Percentiles rank a stretch among this genome's conserved stretches.
These are phyloP conservation scores for Atopsyche davidsoni DNA, from an alignment of 1,140 invertebrate species.

Conservation along the genomic window DNA sequence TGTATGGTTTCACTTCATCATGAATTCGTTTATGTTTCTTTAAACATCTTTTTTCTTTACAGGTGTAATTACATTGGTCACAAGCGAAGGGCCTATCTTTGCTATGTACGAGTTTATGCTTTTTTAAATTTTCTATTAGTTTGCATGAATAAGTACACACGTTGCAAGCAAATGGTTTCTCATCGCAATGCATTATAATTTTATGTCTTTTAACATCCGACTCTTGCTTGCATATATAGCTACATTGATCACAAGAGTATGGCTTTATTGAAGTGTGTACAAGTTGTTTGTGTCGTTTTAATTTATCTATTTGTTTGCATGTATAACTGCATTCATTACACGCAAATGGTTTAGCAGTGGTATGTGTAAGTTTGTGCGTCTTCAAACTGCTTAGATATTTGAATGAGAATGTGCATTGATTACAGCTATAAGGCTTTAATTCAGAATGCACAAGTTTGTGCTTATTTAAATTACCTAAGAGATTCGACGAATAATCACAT, in stretches of 20 bases:
- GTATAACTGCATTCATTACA: too few relatives aligned
- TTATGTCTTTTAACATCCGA: background rate
- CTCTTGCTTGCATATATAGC: background rate
- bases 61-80: background rate
- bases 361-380: too few relatives aligned
- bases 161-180: background rate
- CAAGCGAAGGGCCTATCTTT: background rate
- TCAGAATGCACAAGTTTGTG: too few relatives aligned
- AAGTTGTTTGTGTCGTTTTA: background rate
- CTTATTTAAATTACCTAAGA: too few relatives aligned
- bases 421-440: too few relatives aligned
- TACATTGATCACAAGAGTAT: background rate
- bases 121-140: background rate
- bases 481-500: too few relatives aligned
- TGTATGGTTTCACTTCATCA: background rate
- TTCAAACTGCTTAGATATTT: too few relatives aligned
- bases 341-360: too few relatives aligned
- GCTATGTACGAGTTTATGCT: background rate
- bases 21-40: background rate
- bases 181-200: background rate
- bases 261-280: background rate
- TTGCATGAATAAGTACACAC: background rate
- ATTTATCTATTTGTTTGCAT: background rate
- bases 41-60: background rate
- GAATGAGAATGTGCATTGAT: too few relatives aligned